Evolutionary conservation across 1,140 invertebrate genomes (phyloP).

Genomic region (Pogonognathellus flavescens): DNA sequence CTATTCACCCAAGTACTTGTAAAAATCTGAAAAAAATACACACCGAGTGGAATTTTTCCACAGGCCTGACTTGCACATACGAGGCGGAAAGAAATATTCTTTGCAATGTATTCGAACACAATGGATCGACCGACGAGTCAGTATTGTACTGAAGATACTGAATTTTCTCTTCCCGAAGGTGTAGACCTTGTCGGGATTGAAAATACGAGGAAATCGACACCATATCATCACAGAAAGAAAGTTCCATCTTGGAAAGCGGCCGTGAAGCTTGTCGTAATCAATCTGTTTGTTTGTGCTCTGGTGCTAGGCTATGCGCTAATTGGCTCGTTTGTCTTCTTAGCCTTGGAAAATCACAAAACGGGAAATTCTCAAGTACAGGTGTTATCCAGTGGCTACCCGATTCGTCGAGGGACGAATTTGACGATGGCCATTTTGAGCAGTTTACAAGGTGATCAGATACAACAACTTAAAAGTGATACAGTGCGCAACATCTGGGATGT

Average conservation of each 20-base stretch:
- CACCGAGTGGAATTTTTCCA: too few species aligned
- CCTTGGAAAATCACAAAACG: constrained; percentile 85
- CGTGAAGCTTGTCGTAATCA: constrained; percentile 75
- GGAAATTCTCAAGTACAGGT: constrained; percentile 74
- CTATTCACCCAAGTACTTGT: neutral
- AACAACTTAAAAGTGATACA: constrained; percentile 72
- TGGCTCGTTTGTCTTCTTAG: constrained; percentile 93
- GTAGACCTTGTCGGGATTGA: constrained; percentile 66
- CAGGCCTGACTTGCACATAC: neutral
- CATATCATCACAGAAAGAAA: constrained; percentile 56
- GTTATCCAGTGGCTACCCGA: constrained; percentile 69
- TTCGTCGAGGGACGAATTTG: constrained; percentile 57
- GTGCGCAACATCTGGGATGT: constrained; percentile 95
- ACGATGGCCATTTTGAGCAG: constrained; percentile 59
- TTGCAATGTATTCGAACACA: neutral
- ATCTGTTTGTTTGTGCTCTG: constrained; percentile 88
- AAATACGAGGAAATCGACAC: constrained; percentile 20
- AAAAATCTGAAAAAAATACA: neutral
- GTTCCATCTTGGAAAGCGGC: constrained; percentile 61
- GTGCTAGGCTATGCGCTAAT: constrained; percentile 91
- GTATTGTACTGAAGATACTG: constrained; percentile 65
- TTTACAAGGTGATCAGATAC: constrained; percentile 64
- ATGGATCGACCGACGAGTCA: constrained; percentile 65
- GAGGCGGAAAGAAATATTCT: too few species aligned
- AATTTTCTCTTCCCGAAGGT: constrained; percentile 67